Conservation (phyloP, 1,140 invertebrate species). For the Drosophila tristis region DNA sequence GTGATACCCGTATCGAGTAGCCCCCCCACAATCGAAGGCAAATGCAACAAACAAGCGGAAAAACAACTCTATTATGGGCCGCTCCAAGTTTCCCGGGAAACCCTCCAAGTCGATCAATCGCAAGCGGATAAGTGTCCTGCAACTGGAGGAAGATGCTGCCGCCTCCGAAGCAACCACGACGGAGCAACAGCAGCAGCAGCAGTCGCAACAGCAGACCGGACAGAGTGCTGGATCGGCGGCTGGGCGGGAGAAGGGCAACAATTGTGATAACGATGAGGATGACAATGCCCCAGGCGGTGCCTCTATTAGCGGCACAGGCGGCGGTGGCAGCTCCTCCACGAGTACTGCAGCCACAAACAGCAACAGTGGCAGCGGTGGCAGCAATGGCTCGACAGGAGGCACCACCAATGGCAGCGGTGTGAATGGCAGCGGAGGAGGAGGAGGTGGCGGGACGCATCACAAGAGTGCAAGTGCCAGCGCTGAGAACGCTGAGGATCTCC, state of each 20-base stretch:
- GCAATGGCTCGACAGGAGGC: constrained; percentile 25
- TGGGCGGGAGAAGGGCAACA: constrained; percentile 69
- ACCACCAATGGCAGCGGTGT: constrained; percentile 68
- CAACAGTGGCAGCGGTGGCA: constrained; percentile 18
- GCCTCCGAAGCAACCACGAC: constrained; percentile 19
- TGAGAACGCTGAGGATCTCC: constrained; percentile 23
- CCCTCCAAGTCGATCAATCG: constrained; percentile 92
- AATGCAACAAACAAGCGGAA: constrained; percentile 40
- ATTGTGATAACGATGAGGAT: constrained; percentile 80
- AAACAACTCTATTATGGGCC: constrained; percentile 76
- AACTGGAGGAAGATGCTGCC: constrained; percentile 85
- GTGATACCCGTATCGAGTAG: constrained; percentile 6
- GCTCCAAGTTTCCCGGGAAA: constrained; percentile 92
- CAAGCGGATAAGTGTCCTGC: constrained; percentile 91
- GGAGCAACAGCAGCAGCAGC: constrained; percentile 8
- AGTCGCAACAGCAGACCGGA: constrained; percentile 36
- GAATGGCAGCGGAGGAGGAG: constrained; percentile 45
- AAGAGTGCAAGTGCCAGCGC: constrained; percentile 39
- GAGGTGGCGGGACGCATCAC: constrained; percentile 33
- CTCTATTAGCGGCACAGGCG: constrained; percentile 21
- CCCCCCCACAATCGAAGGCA: constrained; percentile 53
- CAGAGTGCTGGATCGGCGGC: constrained; percentile 48
- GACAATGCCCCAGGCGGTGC: constrained; percentile 69
- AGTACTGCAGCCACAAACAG: constrained; percentile 3
- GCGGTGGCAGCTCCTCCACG: constrained; percentile 8